A percentile compares a stretch with the other conserved stretches of the same genome.
These are phyloP conservation scores for Leptopterna dolabrata DNA, from an alignment of 2,888 invertebrate genomes.

Conservation along the genomic window DNA sequence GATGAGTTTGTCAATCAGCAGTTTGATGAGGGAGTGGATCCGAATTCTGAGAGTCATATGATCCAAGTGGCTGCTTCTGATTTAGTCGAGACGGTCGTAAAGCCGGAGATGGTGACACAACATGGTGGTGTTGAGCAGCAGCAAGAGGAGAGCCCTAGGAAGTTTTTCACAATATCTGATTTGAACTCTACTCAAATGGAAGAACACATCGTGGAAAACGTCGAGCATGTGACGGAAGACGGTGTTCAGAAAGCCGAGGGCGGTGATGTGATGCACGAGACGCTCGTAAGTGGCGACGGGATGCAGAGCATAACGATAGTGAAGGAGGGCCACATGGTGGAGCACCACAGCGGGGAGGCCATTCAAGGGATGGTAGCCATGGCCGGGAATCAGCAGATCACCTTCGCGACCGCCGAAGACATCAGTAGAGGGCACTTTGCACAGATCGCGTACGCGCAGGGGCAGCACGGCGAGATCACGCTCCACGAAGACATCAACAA, in stretches of 20 bases:
- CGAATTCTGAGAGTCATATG: neutral
- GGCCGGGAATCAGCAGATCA: conserved; percentile 29
- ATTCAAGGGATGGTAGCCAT: conserved; percentile 9
- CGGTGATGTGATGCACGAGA: neutral
- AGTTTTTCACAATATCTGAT: conserved; percentile 34
- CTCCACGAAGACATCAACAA: conserved; percentile 50
- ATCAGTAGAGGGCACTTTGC: neutral
- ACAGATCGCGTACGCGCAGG: conserved; percentile 35
- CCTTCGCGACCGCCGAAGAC: conserved; percentile 31
- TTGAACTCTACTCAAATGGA: conserved; percentile 11
- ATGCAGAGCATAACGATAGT: neutral
- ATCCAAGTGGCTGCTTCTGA: neutral
- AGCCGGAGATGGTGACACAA: neutral
- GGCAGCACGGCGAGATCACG: conserved; percentile 33
- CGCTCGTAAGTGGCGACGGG: neutral
- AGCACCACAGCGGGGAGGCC: neutral
- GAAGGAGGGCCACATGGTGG: neutral
- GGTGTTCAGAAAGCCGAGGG: neutral
- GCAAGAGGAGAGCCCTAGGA: conserved; percentile 17
- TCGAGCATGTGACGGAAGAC: conserved; percentile 35
- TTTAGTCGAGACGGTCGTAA: conserved; percentile 16
- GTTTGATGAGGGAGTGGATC: neutral
- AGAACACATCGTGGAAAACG: conserved; percentile 38
- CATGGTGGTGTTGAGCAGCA: neutral
- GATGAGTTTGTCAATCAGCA: neutral